phyloP scores from a whole-genome alignment of 2,113 vertebrate species.

The Marmota monax region DNA sequence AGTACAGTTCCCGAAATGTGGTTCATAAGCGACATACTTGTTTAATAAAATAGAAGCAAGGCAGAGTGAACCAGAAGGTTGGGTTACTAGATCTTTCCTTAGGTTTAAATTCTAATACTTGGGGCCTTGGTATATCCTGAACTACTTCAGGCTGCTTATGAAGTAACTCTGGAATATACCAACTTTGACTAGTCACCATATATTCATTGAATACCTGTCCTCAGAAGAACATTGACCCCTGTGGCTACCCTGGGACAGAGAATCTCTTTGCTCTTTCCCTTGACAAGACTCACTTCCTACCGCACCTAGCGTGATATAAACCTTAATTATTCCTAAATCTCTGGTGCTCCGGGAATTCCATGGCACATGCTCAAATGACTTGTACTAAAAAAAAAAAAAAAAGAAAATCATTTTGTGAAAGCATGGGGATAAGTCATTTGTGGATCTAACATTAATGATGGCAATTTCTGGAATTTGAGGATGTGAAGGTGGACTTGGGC shows the following conservation, averaged over 20 bases:
- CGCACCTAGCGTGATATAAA: background rate
- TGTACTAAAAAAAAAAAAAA: background rate
- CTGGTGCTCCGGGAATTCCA: background rate
- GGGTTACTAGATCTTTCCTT: background rate
- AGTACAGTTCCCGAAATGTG: too few species aligned
- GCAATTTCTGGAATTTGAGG: background rate
- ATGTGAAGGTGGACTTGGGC: background rate
- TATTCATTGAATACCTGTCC: background rate
- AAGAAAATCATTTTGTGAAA: background rate
- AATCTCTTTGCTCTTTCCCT: background rate
- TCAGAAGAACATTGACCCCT: background rate
- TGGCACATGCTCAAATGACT: background rate
- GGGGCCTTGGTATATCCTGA: background rate
- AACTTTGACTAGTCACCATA: background rate
- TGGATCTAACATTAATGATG: background rate
- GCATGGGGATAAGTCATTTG: background rate
- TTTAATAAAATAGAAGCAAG: too few species aligned
- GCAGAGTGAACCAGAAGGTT: background rate
- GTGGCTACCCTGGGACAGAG: background rate
- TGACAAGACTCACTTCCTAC: background rate
- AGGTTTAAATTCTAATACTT: background rate
- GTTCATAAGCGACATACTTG: too few species aligned
- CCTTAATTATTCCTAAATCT: background rate
- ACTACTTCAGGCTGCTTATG: background rate
- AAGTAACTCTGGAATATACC: background rate